A percentile compares a stretch with the other conserved stretches of the same genome.
Evolutionary conservation across 2,888 invertebrate genomes (phyloP).

Genomic region (Neria commutata): DNA sequence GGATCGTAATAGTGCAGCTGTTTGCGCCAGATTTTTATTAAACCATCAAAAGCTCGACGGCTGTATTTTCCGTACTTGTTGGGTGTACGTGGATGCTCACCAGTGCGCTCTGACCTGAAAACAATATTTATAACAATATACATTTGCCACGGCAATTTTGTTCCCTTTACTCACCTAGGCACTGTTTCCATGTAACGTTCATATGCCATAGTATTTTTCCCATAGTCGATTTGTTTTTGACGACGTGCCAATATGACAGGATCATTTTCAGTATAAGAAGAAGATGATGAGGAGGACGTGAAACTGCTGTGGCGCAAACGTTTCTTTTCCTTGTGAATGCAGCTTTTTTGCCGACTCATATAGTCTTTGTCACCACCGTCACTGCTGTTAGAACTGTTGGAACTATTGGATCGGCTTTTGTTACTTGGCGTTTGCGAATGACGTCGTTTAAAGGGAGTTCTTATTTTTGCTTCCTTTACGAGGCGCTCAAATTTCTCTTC

Average conservation of each 20-base stretch:
- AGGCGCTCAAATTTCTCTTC: constrained; percentile 59
- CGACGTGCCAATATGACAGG: constrained; percentile 73
- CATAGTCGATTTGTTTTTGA: constrained; percentile 94
- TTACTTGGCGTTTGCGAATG: constrained; percentile 53
- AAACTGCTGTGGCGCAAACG: constrained; percentile 53
- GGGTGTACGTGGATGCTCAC: constrained; percentile 86
- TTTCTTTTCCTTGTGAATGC: constrained; percentile 47
- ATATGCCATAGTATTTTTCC: constrained; percentile 90
- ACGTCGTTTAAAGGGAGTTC: constrained; percentile 60
- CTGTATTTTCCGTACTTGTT: constrained; percentile 87
- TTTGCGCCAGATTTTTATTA: constrained; percentile 86
- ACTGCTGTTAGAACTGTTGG: constrained; percentile 37
- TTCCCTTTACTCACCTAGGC: constrained; percentile 71
- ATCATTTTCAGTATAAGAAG: constrained; percentile 70
- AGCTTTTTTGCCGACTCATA: constrained; percentile 10
- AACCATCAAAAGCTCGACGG: constrained; percentile 89
- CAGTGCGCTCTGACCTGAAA: constrained; percentile 67
- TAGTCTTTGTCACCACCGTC: constrained; percentile 16
- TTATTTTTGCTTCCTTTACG: constrained; percentile 58
- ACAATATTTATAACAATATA: neutral
- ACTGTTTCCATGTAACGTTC: constrained; percentile 74
- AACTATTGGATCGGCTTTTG: constrained; percentile 54
- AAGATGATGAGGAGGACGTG: constrained; percentile 51
- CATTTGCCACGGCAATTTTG: neutral
- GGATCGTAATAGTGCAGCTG: constrained; percentile 82